Base-by-base conservation (phyloP, 2,797 vertebrate genomes). In the Buceros bicornis region DNA sequence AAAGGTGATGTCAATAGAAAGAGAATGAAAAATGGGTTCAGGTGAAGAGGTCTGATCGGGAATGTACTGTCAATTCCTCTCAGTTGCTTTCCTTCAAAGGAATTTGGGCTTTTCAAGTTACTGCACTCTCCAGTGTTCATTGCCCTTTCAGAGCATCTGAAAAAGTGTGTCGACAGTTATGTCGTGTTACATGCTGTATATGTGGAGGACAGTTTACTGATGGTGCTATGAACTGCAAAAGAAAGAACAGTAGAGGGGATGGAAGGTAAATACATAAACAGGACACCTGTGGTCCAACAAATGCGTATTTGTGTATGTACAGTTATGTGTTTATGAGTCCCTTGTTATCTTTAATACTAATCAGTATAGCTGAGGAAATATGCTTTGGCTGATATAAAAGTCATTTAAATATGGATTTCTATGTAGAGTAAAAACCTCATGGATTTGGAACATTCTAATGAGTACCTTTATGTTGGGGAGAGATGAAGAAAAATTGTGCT, bases 1-100 rank as follows among this genome's bases (percentile, higher is more conserved):
- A 95, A 94, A 91, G 35, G 17, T 0, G 0, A 74, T 69, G 25
- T 25, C 47, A 94, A 80, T 28, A 84, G 54, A 91, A 93, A 84
- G 37, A 66, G 74, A 87, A 93, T 80, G 72, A 92, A 89, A 85
- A 93, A 83, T 40, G 25, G n/a, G 17, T 66, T 95, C 73, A 91
- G 73, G 62, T 93, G 85, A 88, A 88, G 78, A 91, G 48, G 87
- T 92, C 85, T 91, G 79, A 94, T 94, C 71, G 82, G 78, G 40
- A 91, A 92, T 2, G 3, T 76, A 70, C 53, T 85, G 69, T 74
- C 65, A 83, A 56, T 77, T 83, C 77, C 40, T 93, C 93, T 86
- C 85, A 37, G 50, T 54, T 80, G 56, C 21, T 69, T 60, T 81
- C 31, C 47, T 89, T 93, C 82, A 92, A 87, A 92, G 37, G 70